phyloP scores from a whole-genome alignment of 2,113 vertebrate genomes.

The Tonatia bakeri region DNA sequence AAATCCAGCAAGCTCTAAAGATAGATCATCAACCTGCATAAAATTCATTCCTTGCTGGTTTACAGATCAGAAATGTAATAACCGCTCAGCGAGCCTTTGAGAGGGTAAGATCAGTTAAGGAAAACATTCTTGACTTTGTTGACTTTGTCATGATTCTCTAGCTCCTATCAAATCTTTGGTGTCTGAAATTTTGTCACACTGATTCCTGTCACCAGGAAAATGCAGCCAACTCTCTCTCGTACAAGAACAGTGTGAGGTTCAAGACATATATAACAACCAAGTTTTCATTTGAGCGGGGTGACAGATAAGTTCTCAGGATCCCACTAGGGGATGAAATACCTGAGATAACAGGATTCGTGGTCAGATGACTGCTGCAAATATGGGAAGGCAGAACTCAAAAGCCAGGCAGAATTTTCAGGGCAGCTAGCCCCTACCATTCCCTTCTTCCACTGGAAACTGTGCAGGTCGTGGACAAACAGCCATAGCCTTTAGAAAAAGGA shows the following conservation, averaged over 20 bases:
- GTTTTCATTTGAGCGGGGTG: slow-evolving; percentile 5
- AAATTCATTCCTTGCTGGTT: background rate
- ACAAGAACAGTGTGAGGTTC: background rate
- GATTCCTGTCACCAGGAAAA: slow-evolving; percentile 7
- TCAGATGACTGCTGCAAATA: background rate
- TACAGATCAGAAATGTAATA: background rate
- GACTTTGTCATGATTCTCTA: background rate
- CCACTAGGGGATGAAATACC: background rate
- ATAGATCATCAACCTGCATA: slow-evolving; percentile 13
- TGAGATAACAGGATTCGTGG: background rate
- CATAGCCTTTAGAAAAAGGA: background rate
- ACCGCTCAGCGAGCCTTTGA: background rate
- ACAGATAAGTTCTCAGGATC: background rate
- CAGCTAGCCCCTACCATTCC: background rate
- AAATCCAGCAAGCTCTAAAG: slow-evolving; percentile 46
- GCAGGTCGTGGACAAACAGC: background rate
- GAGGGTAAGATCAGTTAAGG: background rate
- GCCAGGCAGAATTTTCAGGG: background rate
- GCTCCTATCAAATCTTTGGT: background rate
- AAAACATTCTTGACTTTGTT: background rate
- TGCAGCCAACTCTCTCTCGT: background rate
- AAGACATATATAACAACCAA: background rate
- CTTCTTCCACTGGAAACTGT: background rate
- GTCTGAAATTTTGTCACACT: slow-evolving; percentile 34
- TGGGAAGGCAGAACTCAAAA: background rate